Base-by-base conservation (phyloP, 2,797 vertebrate species). In the Aselliscus stoliczkanus region DNA sequence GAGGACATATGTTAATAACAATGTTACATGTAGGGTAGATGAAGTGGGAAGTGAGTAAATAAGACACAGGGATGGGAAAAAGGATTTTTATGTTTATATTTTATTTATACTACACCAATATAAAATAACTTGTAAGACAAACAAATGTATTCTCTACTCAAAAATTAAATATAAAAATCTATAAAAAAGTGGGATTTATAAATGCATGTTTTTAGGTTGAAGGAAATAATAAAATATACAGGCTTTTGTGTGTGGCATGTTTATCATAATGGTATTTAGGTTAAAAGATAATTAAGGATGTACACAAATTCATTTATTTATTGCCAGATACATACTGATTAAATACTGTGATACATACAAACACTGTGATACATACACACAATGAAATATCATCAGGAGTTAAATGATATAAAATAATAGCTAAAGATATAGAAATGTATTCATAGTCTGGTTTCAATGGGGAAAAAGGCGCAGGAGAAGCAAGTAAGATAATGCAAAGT, bases 361-460 rank as follows among this genome's bases (percentile, higher is more conserved):
- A 73, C 56, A 85, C 27, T 64, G 13, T 80, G n/a, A 60, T 73
- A 79, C 7, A 79, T 12, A 37, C 18, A 67, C 9, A 39, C 10
- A 84, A 21, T 92, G 72, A 67, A 67, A 69, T 67, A 39, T 31
- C 54, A 90, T 62, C 27, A 89, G 11, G 13, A 65, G 10, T 77
- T 92, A 95, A 85, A 72, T 73, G 3, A 23, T 34, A 18, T 56
- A 90, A 91, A 94, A 88, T 79, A 95, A 87, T 75, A 76, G 31
- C 47, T 85, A 76, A 87, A 72, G 17, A 85, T 70, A 70, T 69
- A 23, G 20, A 50, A 95, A 94, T 76, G 14, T n/a, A 75, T 83
- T 94, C 31, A 70, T 56, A 69, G 13, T 50, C 50, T 56, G 1
- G 65, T 77, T 56, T 89, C 88, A 93, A 65, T n/a, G 5, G n/a